phyloP scores from a whole-genome alignment of 2,113 vertebrate genomes.

The Seriola aureovittata region DNA sequence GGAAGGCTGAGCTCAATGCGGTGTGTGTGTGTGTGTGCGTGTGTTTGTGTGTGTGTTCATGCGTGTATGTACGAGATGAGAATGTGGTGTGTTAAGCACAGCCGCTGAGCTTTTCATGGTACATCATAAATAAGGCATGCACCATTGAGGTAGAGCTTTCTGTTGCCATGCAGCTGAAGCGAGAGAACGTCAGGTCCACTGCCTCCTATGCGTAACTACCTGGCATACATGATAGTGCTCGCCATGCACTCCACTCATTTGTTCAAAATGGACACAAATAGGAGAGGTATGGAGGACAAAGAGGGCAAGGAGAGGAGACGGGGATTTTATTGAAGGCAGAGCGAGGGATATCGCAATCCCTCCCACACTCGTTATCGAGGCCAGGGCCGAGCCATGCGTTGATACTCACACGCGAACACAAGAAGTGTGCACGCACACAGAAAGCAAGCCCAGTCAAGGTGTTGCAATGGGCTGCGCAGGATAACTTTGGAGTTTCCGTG shows the following conservation, averaged over 20 bases:
- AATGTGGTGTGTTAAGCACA: conserved; percentile 39
- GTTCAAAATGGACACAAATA: conserved; percentile 15
- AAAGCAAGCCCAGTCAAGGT: conserved; percentile 25
- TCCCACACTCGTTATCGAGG: conserved; percentile 33
- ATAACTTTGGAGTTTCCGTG: conserved; percentile 29
- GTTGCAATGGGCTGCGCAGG: conserved; percentile 5
- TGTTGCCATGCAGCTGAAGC: conserved; percentile 53
- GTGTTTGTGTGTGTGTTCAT: conserved; percentile 10
- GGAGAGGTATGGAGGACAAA: conserved; percentile 1
- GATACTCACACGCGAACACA: conserved; percentile 1
- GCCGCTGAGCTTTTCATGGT: conserved; percentile 37
- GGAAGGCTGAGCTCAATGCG: background rate
- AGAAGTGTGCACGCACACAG: conserved; percentile 34
- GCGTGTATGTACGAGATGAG: conserved; percentile 25
- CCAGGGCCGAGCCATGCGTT: conserved; percentile 22
- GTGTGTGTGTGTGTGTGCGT: conserved; percentile 6
- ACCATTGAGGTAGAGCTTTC: conserved; percentile 10
- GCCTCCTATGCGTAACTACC: conserved; percentile 12
- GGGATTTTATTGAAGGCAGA: conserved; percentile 11
- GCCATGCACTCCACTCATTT: conserved; percentile 20
- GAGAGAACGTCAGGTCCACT: conserved; percentile 9
- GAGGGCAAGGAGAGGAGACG: conserved; percentile 2
- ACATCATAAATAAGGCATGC: conserved; percentile 70
- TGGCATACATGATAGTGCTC: background rate
- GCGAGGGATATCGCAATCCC: conserved; percentile 20